Conservation (phyloP, 1,140 invertebrate species). For the Brachionus asplanchnoidis region DNA sequence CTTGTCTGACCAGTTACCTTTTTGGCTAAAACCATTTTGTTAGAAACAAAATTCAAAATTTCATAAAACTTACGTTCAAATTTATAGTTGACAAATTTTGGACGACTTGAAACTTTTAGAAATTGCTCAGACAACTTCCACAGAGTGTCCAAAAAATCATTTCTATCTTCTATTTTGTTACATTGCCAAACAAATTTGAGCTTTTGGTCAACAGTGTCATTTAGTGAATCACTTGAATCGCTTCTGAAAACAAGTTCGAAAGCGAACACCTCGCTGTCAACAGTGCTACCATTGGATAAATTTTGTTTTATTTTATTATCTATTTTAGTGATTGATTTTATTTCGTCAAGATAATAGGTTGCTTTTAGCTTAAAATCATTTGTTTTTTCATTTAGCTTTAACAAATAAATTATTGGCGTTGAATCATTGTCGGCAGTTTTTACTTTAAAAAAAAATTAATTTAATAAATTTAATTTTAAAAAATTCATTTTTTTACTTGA, state of each 20-base stretch:
- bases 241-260: constrained; percentile 15
- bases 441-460: constrained; percentile 2
- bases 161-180: constrained; percentile 9
- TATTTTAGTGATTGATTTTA: constrained; percentile 36
- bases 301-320: constrained; percentile 29
- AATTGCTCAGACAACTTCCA: constrained; percentile 36
- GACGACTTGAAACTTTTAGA: not conserved
- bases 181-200: constrained; percentile 38
- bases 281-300: not conserved
- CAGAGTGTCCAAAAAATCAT: constrained; percentile 38
- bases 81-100: constrained; percentile 39
- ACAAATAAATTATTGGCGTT: constrained; percentile 16
- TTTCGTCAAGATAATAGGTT: constrained; percentile 16
- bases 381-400: constrained; percentile 37
- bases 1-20: not conserved
- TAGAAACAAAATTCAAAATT: not conserved
- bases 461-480: not conserved
- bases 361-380: constrained; percentile 38
- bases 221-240: not conserved
- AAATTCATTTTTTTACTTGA: constrained; percentile 11
- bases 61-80: not conserved
- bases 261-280: not conserved
- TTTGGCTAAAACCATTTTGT: constrained; percentile 1
- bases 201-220: not conserved
- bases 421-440: constrained; percentile 39